phyloP scores from a whole-genome alignment of 2,113 vertebrate species.

The Redunca redunca region DNA sequence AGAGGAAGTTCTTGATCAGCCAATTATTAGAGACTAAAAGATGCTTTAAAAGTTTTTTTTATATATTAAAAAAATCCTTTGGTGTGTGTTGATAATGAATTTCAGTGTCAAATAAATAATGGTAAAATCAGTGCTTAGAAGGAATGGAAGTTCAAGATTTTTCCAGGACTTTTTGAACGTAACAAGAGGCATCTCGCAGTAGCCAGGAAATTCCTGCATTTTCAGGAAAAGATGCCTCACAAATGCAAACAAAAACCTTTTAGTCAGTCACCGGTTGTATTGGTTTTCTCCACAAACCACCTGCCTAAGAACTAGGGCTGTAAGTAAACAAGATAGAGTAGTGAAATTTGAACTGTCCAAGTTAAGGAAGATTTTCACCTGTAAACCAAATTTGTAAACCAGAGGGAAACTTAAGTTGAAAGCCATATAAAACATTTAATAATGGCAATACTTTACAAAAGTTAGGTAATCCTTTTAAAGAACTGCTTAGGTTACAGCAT shows the following conservation, averaged over 20 bases:
- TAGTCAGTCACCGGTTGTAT: background rate
- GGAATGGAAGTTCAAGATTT: background rate
- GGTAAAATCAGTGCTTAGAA: background rate
- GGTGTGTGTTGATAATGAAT: slow-evolving; percentile 33
- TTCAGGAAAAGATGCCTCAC: background rate
- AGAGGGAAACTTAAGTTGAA: slow-evolving; percentile 28
- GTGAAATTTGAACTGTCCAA: slow-evolving; percentile 1
- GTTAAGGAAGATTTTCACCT: slow-evolving; percentile 19
- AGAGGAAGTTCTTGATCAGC: slow-evolving; percentile 42
- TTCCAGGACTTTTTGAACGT: background rate
- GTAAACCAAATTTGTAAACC: background rate
- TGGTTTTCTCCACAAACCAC: background rate
- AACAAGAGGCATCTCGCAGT: slow-evolving; percentile 20
- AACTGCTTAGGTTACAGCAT: background rate
- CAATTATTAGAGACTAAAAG: slow-evolving; percentile 67
- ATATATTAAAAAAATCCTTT: slow-evolving; percentile 41
- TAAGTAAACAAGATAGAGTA: background rate
- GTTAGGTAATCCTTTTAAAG: background rate
- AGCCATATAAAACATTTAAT: background rate
- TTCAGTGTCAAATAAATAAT: slow-evolving; percentile 1
- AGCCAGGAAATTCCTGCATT: slow-evolving; percentile 26
- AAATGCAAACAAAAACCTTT: slow-evolving; percentile 21
- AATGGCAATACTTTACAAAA: background rate
- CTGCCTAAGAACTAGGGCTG: background rate
- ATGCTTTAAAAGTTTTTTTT: slow-evolving; percentile 51